phyloP scores from a whole-genome alignment of 2,888 invertebrate genomes.

The Melipona bicolor region DNA sequence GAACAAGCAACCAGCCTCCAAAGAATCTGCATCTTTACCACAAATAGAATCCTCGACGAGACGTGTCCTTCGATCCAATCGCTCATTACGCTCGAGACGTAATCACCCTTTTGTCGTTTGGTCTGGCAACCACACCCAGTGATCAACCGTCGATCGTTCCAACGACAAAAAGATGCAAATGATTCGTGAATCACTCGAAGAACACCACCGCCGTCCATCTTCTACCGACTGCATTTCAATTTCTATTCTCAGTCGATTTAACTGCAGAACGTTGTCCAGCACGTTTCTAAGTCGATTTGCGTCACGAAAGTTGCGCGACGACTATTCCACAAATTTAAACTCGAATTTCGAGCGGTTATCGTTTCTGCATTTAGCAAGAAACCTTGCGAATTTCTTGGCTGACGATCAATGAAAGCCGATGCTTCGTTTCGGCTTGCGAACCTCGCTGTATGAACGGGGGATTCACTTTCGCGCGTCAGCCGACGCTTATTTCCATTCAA shows the following conservation, averaged over 20 bases:
- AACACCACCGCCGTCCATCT: not conserved
- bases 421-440: slow-evolving; percentile 4
- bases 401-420: not conserved
- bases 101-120: not conserved
- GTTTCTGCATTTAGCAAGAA: not conserved
- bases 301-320: not conserved
- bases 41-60: slow-evolving; percentile 5
- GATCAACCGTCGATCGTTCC: slow-evolving; percentile 15
- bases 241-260: not conserved
- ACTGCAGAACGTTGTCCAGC: not conserved
- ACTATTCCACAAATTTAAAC: not conserved
- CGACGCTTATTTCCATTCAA: slow-evolving; percentile 39
- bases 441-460: not conserved
- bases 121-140: not conserved
- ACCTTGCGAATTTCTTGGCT: not conserved
- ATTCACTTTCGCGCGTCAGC: slow-evolving; percentile 40
- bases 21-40: not conserved
- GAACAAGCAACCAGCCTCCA: not conserved
- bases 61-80: slow-evolving; percentile 63
- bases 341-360: not conserved
- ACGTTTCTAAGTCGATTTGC: not conserved
- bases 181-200: not conserved
- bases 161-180: not conserved
- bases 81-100: slow-evolving; percentile 17
- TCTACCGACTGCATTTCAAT: not conserved